Evolutionary conservation across 1,140 invertebrate genomes (phyloP).

Genomic region (Semibalanus balanoides): DNA sequence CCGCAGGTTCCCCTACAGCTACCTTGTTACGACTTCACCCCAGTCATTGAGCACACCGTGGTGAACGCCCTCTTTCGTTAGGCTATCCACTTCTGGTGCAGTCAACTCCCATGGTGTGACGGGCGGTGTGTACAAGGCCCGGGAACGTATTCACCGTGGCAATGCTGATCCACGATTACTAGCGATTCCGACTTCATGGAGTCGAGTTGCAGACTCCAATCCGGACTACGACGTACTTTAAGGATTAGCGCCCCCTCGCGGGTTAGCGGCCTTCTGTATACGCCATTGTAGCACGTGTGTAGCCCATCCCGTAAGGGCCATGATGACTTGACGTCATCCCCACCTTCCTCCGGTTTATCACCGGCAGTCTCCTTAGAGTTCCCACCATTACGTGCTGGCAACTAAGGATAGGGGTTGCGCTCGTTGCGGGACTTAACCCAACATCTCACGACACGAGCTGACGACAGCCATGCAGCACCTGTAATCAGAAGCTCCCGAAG

Average conservation of each 20-base stretch:
- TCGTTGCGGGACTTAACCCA: constrained; percentile 39
- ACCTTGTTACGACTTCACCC: constrained; percentile 41
- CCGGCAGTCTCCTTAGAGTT: constrained; percentile 31
- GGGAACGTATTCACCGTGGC: constrained; percentile 37
- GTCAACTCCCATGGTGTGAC: constrained; percentile 33
- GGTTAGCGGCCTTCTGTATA: constrained; percentile 30
- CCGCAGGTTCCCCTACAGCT: constrained; percentile 36
- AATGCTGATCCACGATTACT: constrained; percentile 36
- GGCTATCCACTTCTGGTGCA: constrained; percentile 25
- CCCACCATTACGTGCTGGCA: constrained; percentile 27
- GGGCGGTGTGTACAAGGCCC: constrained; percentile 38
- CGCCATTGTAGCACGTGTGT: constrained; percentile 38
- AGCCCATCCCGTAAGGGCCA: constrained; percentile 36
- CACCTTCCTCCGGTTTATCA: constrained; percentile 30
- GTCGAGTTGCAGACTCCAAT: constrained; percentile 29
- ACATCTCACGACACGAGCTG: constrained; percentile 39
- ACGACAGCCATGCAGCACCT: constrained; percentile 40
- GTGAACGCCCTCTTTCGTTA: constrained; percentile 25
- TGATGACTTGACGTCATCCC: constrained; percentile 39
- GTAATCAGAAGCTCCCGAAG: constrained; percentile 19
- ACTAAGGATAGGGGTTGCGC: constrained; percentile 33
- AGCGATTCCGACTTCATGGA: constrained; percentile 35
- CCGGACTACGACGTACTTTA: constrained; percentile 31
- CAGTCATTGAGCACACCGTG: constrained; percentile 27
- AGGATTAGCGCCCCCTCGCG: constrained; percentile 29